These are phyloP conservation scores for Aythya baeri DNA, from an alignment of 2,113 vertebrate species.

Conservation along the genomic window DNA sequence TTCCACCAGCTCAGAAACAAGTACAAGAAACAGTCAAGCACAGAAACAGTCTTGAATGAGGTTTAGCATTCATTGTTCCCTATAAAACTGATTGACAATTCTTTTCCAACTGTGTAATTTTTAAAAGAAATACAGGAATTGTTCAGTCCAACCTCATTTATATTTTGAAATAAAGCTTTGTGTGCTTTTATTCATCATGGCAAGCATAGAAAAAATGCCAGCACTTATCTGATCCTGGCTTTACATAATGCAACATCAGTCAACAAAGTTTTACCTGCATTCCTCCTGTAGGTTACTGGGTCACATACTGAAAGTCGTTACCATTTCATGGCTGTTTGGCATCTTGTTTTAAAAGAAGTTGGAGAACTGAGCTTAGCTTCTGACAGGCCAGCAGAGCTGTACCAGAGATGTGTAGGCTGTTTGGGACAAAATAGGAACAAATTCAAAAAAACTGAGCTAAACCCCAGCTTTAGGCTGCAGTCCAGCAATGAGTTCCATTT, in stretches of 20 bases:
- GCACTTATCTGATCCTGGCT: conserved; percentile 46
- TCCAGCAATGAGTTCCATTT: conserved; percentile 44
- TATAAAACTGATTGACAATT: conserved; percentile 56
- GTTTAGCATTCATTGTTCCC: conserved; percentile 56
- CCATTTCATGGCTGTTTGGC: conserved; percentile 50
- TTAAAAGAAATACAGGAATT: conserved; percentile 36
- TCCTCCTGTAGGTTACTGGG: conserved; percentile 13
- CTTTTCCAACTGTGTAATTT: conserved; percentile 41
- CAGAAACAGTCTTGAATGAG: conserved; percentile 37
- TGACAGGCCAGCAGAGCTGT: background rate
- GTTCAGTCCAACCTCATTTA: conserved; percentile 8
- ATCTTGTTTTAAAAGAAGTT: background rate
- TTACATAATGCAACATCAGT: conserved; percentile 45
- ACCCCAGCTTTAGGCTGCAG: background rate
- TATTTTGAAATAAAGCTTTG: conserved; percentile 42
- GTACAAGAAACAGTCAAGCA: background rate
- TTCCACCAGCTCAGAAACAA: too few relatives aligned
- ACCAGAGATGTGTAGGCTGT: background rate
- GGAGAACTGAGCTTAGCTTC: background rate
- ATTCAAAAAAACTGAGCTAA: background rate
- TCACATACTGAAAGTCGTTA: conserved; percentile 36
- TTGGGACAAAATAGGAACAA: conserved; percentile 2
- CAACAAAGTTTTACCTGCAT: conserved; percentile 48
- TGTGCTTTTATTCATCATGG: conserved; percentile 42
- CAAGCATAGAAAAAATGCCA: conserved; percentile 37